Evolutionary conservation across 2,888 invertebrate species (phyloP), one percentile per base, ranked within the genome.

Genomic region (Agonopterix heracliana): DNA sequence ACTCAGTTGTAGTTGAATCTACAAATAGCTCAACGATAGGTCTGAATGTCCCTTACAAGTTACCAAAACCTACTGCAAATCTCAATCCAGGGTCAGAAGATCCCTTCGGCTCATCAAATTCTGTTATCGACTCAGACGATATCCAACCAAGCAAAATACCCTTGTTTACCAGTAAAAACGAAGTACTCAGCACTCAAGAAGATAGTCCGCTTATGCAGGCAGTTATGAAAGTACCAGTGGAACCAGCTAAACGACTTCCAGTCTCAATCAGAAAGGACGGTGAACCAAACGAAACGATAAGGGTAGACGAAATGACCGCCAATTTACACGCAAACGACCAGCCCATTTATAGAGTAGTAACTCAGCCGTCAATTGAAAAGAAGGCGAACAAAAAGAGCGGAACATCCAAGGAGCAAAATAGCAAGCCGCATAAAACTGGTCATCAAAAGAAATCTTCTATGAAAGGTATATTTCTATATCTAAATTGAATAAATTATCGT

Each of bases 271-370:
- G 84, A 61, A 85, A 84, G 66, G 81, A 89, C 46, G 77, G 80
- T 7, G 81, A 86, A 54, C 73, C 79, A 41, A 81, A 83, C 61
- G 84, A 85, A 63, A 71, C 81, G 34, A 75, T 86, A 53, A 66
- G 81, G 49, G 74, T 80, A 34, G 78, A 84, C 47, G 83, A 88
- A 63, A 69, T 86, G 71, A 87, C 84, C n/a, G 85, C 85, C 13
- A 86, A 78, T 66, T 71, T 88, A 44, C 82, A 86, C 60, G 85
- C 86, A 51, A 82, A 89, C 61, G 82, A 89, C 61, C 87, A 88
- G 53, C 88, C 88, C 26, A 74, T 87, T 55, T 88, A 88, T 59
- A 78, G 85, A 68, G 84, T 88, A 42, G 87, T 88, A 38, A 86
- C 88, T 36, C 87, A 86, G 54, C 88, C 88, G 10, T 73, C 87